phyloP scores from a whole-genome alignment of 2,797 vertebrate genomes.

The Danio kyathit region DNA sequence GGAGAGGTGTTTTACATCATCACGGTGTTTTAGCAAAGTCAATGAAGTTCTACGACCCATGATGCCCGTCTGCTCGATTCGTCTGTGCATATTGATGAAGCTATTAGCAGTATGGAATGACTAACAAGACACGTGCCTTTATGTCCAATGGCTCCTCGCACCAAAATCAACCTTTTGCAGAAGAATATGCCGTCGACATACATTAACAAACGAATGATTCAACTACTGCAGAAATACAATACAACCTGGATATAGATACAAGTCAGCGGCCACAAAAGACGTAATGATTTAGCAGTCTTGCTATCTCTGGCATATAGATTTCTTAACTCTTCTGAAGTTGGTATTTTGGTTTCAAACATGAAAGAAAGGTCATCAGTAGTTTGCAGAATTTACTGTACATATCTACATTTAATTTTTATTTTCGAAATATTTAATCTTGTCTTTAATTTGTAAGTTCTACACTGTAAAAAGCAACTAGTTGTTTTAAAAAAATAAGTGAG shows the following conservation, averaged over 20 bases:
- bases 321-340: too few species aligned
- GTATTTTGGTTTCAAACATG: too few species aligned
- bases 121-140: slow-evolving; percentile 65
- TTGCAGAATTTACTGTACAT: too few species aligned
- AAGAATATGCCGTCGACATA: slow-evolving; percentile 15
- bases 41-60: slow-evolving; percentile 42
- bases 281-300: too few species aligned
- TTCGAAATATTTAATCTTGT: too few species aligned
- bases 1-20: slow-evolving; percentile 11
- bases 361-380: too few species aligned
- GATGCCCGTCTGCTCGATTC: slow-evolving; percentile 38
- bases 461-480: too few species aligned
- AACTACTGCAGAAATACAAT: slow-evolving; percentile 7
- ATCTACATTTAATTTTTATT: too few species aligned
- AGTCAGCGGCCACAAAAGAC: background rate
- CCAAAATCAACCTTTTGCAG: background rate
- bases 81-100: slow-evolving; percentile 66
- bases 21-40: slow-evolving; percentile 28
- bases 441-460: too few species aligned
- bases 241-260: background rate
- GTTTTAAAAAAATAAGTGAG: too few species aligned
- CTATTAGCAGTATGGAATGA: slow-evolving; percentile 64
- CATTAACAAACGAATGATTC: slow-evolving; percentile 22
- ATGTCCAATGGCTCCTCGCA: slow-evolving; percentile 40
- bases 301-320: too few species aligned